Evolutionary conservation across 2,888 invertebrate species (phyloP).

Genomic region (Athalia circularis): DNA sequence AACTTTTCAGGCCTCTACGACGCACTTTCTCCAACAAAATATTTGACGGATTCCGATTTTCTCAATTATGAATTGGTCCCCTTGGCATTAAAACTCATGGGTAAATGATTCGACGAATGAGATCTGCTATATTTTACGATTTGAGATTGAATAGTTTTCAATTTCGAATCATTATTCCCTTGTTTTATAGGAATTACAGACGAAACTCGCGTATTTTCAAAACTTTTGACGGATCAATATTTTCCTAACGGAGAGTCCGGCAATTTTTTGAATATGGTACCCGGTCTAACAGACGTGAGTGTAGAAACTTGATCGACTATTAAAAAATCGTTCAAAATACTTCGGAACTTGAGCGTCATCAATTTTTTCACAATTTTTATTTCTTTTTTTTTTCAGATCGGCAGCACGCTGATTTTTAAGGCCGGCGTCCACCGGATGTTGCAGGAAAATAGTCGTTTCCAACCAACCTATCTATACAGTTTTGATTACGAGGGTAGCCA

Average conservation of each 20-base stretch:
- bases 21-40: constrained; percentile 52
- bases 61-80: constrained; percentile 59
- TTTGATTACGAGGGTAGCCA: constrained; percentile 75
- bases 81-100: constrained; percentile 57
- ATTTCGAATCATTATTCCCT: constrained; percentile 27
- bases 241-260: constrained; percentile 70
- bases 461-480: constrained; percentile 74
- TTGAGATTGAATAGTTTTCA: neutral
- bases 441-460: constrained; percentile 61
- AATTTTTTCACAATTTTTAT: neutral
- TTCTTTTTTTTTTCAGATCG: constrained; percentile 67
- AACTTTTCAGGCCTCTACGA: constrained; percentile 62
- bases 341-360: neutral
- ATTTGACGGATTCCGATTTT: constrained; percentile 57
- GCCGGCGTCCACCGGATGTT: constrained; percentile 69
- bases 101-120: constrained; percentile 52
- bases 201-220: constrained; percentile 71
- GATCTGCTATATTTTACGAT: too few species aligned
- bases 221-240: constrained; percentile 71
- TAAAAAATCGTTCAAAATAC: neutral
- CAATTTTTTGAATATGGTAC: constrained; percentile 72
- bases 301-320: neutral
- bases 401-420: constrained; percentile 74
- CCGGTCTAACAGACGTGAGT: constrained; percentile 76
- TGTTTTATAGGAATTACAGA: constrained; percentile 71